Percentiles rank a stretch among this genome's conserved stretches.
Conservation (phyloP, 1,140 invertebrate genomes). For the Battus philenor region DNA sequence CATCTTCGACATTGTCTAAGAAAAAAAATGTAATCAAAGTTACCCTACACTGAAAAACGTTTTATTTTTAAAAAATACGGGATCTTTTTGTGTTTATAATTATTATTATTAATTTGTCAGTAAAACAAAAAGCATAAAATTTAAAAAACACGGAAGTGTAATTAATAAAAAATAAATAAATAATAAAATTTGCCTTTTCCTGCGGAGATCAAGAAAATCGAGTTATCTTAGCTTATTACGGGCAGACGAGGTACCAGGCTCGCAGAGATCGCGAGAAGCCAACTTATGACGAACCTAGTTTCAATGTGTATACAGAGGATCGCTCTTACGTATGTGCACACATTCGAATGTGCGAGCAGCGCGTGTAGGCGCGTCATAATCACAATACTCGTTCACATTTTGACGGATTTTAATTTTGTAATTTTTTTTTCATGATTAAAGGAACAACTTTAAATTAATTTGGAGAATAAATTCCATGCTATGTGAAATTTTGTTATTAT, state of each 20-base stretch:
- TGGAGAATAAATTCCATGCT: slow-evolving; percentile 16
- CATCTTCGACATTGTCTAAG: too few relatives aligned
- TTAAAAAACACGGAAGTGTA: background rate
- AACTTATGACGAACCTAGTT: slow-evolving; percentile 58
- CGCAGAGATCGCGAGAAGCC: slow-evolving; percentile 53
- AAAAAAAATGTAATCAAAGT: too few relatives aligned
- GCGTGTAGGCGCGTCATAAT: slow-evolving; percentile 59
- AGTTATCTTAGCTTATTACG: slow-evolving; percentile 74
- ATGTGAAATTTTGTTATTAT: slow-evolving; percentile 7
- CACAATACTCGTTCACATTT: slow-evolving; percentile 52
- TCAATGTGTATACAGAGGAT: slow-evolving; percentile 42
- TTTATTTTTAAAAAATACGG: too few relatives aligned
- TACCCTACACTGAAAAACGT: too few relatives aligned
- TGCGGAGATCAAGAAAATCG: slow-evolving; percentile 67
- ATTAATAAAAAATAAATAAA: slow-evolving; percentile 2
- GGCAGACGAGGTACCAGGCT: slow-evolving; percentile 62
- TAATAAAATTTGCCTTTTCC: slow-evolving; percentile 25
- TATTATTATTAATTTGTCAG: too few relatives aligned
- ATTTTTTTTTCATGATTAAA: too few relatives aligned
- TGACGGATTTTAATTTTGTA: slow-evolving; percentile 48
- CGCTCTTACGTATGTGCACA: slow-evolving; percentile 29
- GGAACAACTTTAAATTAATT: too few relatives aligned
- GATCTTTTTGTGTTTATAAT: too few relatives aligned
- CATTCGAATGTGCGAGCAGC: slow-evolving; percentile 44
- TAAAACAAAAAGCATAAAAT: background rate